Evolutionary conservation across 2,888 invertebrate genomes (phyloP), one percentile per base, ranked within the genome.

Genomic region (Pachydiplax longipennis): DNA sequence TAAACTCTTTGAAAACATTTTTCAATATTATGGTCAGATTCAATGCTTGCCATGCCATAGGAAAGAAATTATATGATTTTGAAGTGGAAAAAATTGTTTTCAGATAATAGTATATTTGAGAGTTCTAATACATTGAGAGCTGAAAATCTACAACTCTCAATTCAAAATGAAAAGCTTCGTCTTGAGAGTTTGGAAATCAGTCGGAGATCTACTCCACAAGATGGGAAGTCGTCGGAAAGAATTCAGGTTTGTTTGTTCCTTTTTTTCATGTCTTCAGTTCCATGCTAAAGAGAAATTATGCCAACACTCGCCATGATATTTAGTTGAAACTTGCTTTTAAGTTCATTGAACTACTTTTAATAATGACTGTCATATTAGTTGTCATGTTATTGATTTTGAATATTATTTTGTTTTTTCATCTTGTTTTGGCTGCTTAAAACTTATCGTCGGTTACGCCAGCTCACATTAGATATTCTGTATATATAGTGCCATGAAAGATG

Each of bases 101-200:
- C 94, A 98, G 98, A 98, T 94, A 98, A 97, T 94, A 96, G 97
- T 92, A 94, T 98, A 83, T 97, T 98, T 94, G 98, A 99, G 93
- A 96, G 95, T 94, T 96, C 97, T 37, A 97, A 97, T 92, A 96
- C 96, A 81, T 94, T 98, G 91, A 96, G 97, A 93, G 95, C 96
- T 92, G 98, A 98, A 94, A 98, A 98, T 94, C 95, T 98, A 44
- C 97, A 98, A 92, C 94, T 98, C 61, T 97, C 97, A 18, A 96
- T 98, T 91, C 97, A 97, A 92, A 97, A 97, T 94, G 98, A 98
- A 93, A 97, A 97, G 93, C 95, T 98, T 83, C 95, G 96, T 92
- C 93, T 93, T 91, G 94, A 94, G 92, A 92, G 91, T 91, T 95
- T 95, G 92, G 96, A 96, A 53, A 25, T 92, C 95, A 95, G 90